Evolutionary conservation across 2,797 vertebrate species (phyloP), one percentile per base, ranked within the genome.

Genomic region (Gymnoscopelus braueri): DNA sequence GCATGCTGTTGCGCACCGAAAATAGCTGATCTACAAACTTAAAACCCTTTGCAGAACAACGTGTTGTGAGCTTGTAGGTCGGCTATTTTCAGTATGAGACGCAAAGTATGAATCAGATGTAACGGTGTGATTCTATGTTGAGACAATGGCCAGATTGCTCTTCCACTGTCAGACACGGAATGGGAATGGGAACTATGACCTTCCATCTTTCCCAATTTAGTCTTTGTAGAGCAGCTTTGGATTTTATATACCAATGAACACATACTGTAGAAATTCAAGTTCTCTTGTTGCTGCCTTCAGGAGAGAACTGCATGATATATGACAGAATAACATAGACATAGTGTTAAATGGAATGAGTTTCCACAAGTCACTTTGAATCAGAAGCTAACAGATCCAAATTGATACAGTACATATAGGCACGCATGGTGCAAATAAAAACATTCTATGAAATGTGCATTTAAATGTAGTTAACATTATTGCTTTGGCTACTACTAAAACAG

Each of bases 391-490:
- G 6, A 66, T 9, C 23, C 5, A 65, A 74, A 77, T 48, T 71
- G 75, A 70, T 6, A 66, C 29, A 63, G 11, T 44, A 44, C n/a
- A 51, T 44, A 19, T 32, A 86, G 86, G 85, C 82, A 88, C 77
- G 14, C 76, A 3, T 19, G 78, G 74, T 74, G 80, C 82, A 82
- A 80, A 87, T 56, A 60, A 83, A 81, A 29, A 82, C 39, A 59
- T 72, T 29, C 35, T 63, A 79, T 71, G 8, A 65, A 67, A 76
- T 49, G 66, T 82, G 64, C 75, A 51, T 66, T 73, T 78, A 65
- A 54, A 74, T 78, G 50, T 44, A 85, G 83, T 77, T 80, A 75
- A 70, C 90, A 82, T 90, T 86, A 89, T 89, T 93, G 90, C 83
- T 90, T 89, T 91, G 88, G 87, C 84, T 88, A 81, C 86, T 81